Evolutionary conservation across 2,113 vertebrate genomes (phyloP).

Genomic region (Oryzias curvinotus): DNA sequence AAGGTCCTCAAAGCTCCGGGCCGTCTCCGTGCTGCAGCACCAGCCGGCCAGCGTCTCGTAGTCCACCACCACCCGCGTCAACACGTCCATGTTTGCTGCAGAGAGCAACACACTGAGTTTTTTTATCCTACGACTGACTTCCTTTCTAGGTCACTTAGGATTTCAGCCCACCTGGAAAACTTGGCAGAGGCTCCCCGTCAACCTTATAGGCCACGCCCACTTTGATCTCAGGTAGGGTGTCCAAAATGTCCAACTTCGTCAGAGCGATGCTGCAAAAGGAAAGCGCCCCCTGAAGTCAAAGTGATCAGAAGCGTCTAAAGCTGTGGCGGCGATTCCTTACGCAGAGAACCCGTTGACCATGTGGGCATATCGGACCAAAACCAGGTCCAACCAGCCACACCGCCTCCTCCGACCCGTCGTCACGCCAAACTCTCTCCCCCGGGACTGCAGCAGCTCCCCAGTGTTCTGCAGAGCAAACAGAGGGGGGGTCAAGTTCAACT

Average conservation of each 20-base stretch:
- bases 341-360: conserved; percentile 85
- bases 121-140: not conserved
- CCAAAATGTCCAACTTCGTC: conserved; percentile 83
- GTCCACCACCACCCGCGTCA: conserved; percentile 75
- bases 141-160: not conserved
- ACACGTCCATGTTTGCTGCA: conserved; percentile 80
- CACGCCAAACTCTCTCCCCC: conserved; percentile 80
- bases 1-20: conserved; percentile 72
- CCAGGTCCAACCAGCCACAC: conserved; percentile 85
- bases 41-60: conserved; percentile 79
- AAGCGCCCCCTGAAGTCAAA: not conserved
- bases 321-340: conserved; percentile 59
- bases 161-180: conserved; percentile 76
- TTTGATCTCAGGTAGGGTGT: conserved; percentile 79
- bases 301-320: not conserved
- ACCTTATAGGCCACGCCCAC: conserved; percentile 78
- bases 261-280: conserved; percentile 73
- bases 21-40: conserved; percentile 76
- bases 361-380: conserved; percentile 83
- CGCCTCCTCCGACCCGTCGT: conserved; percentile 86
- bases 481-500: not conserved
- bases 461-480: conserved; percentile 68
- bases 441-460: conserved; percentile 74
- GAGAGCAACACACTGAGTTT: not conserved
- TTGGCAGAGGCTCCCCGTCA: conserved; percentile 72